Percentiles rank a stretch among this genome's conserved stretches.
Conservation (phyloP, 2,888 invertebrate species). For the Aphodius sticticus region DNA sequence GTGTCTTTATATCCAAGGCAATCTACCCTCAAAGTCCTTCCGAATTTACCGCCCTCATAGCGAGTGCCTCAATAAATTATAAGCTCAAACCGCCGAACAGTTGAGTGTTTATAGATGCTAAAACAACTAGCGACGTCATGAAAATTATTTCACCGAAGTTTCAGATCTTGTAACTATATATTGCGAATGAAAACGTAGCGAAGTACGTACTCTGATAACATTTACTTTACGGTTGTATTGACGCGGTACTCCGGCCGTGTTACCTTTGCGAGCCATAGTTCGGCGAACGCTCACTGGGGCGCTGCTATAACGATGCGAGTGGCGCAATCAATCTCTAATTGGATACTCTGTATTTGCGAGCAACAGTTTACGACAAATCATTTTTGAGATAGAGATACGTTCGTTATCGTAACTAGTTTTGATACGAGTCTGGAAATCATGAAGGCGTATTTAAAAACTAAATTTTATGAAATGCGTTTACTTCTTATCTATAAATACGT, state of each 20-base stretch:
- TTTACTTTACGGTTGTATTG: slow-evolving; percentile 14
- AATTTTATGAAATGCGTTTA: neutral
- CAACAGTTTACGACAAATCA: slow-evolving; percentile 12
- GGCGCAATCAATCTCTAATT: slow-evolving; percentile 24
- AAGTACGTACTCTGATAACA: slow-evolving; percentile 21
- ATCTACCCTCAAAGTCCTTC: neutral
- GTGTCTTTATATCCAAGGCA: neutral
- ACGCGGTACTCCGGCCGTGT: neutral
- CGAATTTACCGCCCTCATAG: neutral
- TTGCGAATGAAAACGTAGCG: slow-evolving; percentile 5
- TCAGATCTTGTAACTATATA: neutral
- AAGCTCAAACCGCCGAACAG: neutral
- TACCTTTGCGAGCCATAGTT: neutral
- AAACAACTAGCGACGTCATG: neutral
- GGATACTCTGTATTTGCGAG: slow-evolving; percentile 7
- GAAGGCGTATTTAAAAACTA: neutral
- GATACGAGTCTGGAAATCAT: neutral
- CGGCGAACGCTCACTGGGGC: slow-evolving; percentile 8
- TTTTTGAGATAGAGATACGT: neutral
- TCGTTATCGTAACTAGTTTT: slow-evolving; percentile 12
- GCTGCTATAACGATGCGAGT: slow-evolving; percentile 1
- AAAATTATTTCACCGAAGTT: neutral
- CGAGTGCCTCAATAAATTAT: neutral
- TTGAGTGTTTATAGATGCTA: neutral
- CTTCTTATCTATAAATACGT: too few species aligned